These are phyloP conservation scores for Nasonia giraulti DNA, from an alignment of 1,140 invertebrate species.

Conservation along the genomic window DNA sequence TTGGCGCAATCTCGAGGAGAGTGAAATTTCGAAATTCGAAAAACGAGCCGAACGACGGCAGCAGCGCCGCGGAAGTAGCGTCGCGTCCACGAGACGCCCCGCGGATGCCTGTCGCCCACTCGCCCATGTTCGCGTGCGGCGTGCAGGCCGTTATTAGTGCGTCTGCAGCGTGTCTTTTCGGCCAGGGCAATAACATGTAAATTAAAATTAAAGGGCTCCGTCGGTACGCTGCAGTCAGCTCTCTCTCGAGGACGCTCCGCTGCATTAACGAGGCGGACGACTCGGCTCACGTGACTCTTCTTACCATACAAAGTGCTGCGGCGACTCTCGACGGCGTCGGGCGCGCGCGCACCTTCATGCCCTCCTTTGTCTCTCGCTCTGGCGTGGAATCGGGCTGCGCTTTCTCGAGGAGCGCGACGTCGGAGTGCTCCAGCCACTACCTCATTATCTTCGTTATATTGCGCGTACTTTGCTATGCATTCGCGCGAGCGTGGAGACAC, in stretches of 20 bases:
- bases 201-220: slow-evolving; percentile 32
- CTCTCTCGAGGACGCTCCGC: neutral
- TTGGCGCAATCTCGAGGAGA: neutral
- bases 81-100: neutral
- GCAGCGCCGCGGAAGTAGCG: neutral
- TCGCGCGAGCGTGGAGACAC: neutral
- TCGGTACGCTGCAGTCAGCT: neutral
- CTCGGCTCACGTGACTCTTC: slow-evolving; percentile 17
- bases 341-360: slow-evolving; percentile 4
- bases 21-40: too few relatives aligned
- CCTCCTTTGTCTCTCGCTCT: neutral
- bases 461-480: neutral
- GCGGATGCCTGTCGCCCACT: slow-evolving; percentile 16
- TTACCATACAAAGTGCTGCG: slow-evolving; percentile 36
- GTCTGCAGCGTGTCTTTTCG: slow-evolving; percentile 10
- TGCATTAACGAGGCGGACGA: slow-evolving; percentile 21
- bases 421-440: neutral
- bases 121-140: neutral
- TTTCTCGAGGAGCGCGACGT: neutral
- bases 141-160: slow-evolving; percentile 8
- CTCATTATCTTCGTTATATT: slow-evolving; percentile 36
- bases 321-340: neutral
- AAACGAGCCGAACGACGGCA: neutral
- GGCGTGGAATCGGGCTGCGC: neutral
- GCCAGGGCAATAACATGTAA: slow-evolving; percentile 35